phyloP scores from a whole-genome alignment of 2,888 invertebrate genomes.

The Drosophila antonietae region DNA sequence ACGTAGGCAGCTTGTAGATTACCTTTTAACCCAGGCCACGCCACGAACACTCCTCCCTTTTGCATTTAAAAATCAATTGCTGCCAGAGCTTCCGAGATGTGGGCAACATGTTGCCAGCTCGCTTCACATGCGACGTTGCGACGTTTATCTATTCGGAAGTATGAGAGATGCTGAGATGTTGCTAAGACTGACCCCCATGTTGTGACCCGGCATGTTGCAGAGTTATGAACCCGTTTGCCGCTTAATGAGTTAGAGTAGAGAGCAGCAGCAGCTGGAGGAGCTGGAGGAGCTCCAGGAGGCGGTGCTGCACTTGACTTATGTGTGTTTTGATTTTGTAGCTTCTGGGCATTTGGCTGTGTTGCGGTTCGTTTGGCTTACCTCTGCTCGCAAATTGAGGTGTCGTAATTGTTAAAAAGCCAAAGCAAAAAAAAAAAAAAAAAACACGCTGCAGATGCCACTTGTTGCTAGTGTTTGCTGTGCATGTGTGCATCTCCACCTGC shows the following conservation, averaged over 20 bases:
- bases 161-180: slow-evolving; percentile 14
- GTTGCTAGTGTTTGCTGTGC: slow-evolving; percentile 28
- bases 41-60: not conserved
- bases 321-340: slow-evolving; percentile 70
- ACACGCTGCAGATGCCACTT: slow-evolving; percentile 40
- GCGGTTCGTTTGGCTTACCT: not conserved
- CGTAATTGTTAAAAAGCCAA: slow-evolving; percentile 65
- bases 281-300: slow-evolving; percentile 31
- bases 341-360: slow-evolving; percentile 63
- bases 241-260: slow-evolving; percentile 66
- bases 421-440: not conserved
- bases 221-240: slow-evolving; percentile 77
- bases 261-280: slow-evolving; percentile 14
- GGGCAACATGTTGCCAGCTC: slow-evolving; percentile 4
- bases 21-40: slow-evolving; percentile 14
- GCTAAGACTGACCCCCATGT: slow-evolving; percentile 29
- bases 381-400: slow-evolving; percentile 70
- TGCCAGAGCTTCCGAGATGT: slow-evolving; percentile 4
- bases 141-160: slow-evolving; percentile 73
- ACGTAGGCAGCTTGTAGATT: slow-evolving; percentile 48
- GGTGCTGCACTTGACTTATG: slow-evolving; percentile 33
- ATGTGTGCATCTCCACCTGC: slow-evolving; percentile 50
- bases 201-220: slow-evolving; percentile 45
- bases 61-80: slow-evolving; percentile 50
- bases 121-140: slow-evolving; percentile 50